Percentiles rank a stretch among this genome's conserved stretches.
phyloP scores from a whole-genome alignment of 1,140 invertebrate genomes.

The Whitmania pigra region DNA sequence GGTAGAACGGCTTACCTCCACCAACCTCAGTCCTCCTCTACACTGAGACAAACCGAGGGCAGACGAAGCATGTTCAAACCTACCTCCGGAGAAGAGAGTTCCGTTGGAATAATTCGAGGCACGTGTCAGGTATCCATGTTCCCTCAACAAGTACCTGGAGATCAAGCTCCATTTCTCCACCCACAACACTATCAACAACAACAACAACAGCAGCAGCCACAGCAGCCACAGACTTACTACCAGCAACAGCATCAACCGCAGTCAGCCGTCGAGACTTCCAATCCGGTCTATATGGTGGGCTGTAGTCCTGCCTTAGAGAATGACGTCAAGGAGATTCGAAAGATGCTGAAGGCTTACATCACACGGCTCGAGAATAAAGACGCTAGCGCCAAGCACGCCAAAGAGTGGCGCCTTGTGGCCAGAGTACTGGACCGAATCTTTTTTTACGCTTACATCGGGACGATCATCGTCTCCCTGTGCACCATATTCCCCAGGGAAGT shows the following conservation, averaged over 20 bases:
- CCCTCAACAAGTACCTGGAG: neutral
- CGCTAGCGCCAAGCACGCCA: slow-evolving; percentile 30
- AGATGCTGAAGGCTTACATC: slow-evolving; percentile 29
- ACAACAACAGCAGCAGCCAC: neutral
- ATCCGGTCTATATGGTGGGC: slow-evolving; percentile 8
- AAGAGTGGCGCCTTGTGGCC: slow-evolving; percentile 29
- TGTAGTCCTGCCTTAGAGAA: slow-evolving; percentile 31
- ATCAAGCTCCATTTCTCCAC: neutral
- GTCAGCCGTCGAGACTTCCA: neutral
- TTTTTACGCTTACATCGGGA: slow-evolving; percentile 33
- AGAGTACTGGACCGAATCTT: slow-evolving; percentile 29
- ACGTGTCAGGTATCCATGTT: too few relatives aligned
- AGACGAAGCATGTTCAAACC: slow-evolving; percentile 4
- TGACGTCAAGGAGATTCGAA: slow-evolving; percentile 36
- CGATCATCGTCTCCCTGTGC: slow-evolving; percentile 38
- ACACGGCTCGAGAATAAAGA: slow-evolving; percentile 33
- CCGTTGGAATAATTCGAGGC: neutral
- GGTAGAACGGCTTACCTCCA: neutral
- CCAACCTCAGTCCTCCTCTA: neutral
- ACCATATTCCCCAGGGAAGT: slow-evolving; percentile 35
- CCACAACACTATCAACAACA: slow-evolving; percentile 10
- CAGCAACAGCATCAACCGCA: slow-evolving; percentile 16
- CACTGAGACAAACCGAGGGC: neutral
- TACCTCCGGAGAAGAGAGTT: neutral
- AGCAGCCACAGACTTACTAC: slow-evolving; percentile 19